A percentile compares a stretch with the other conserved stretches of the same genome.
Evolutionary conservation across 2,797 vertebrate genomes (phyloP).

Genomic region (Setipinna tenuifilis): DNA sequence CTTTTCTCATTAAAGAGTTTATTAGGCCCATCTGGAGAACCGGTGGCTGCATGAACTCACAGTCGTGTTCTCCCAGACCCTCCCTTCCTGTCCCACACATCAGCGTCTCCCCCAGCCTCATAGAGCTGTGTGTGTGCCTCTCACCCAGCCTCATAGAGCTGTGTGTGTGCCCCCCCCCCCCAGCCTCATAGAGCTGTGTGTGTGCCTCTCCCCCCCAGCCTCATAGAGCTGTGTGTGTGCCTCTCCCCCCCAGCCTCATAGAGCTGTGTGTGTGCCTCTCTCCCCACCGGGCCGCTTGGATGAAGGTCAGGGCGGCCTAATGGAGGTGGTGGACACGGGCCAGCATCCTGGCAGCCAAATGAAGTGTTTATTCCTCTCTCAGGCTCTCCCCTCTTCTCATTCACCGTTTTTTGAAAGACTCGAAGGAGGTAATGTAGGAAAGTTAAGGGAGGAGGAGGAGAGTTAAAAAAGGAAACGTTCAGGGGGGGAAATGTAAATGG

Average conservation of each 20-base stretch:
- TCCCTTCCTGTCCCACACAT: not conserved
- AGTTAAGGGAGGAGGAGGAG: not conserved
- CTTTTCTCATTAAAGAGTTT: not conserved
- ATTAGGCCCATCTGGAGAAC: not conserved
- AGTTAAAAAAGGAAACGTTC: conserved; percentile 3
- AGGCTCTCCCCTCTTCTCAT: no score
- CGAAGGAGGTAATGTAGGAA: not conserved
- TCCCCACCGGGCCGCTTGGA: not conserved
- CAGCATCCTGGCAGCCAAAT: conserved; percentile 10
- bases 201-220: not conserved
- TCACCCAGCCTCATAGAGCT: not conserved
- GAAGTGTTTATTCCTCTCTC: conserved; percentile 19
- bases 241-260: not conserved
- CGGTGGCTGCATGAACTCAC: not conserved
- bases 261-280: not conserved
- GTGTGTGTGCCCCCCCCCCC: not conserved
- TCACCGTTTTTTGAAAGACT: not conserved
- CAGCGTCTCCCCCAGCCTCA: not conserved
- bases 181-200: not conserved
- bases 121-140: not conserved
- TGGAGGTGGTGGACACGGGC: conserved; percentile 10
- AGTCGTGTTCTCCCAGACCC: not conserved
- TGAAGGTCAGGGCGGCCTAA: conserved; percentile 11
- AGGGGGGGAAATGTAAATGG: not conserved
- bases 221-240: not conserved